Evolutionary conservation across 2,888 invertebrate genomes (phyloP).

Genomic region (Branchinecta sandiegonensis): DNA sequence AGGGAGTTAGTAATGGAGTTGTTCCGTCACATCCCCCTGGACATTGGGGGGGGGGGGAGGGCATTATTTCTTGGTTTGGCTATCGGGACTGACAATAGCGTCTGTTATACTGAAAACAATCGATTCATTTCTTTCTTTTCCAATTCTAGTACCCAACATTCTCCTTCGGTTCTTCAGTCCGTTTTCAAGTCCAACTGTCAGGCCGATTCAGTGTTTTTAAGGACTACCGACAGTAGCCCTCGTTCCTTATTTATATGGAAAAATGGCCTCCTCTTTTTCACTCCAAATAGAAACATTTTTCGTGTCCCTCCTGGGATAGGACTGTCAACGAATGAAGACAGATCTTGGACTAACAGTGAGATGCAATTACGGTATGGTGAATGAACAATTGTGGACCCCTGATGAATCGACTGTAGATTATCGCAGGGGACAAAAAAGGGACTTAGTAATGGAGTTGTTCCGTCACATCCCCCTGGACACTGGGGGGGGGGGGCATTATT

Average conservation of each 20-base stretch:
- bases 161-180: too few relatives aligned
- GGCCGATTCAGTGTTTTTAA: background rate
- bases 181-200: too few relatives aligned
- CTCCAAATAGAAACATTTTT: conserved; percentile 11
- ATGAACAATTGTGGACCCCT: conserved; percentile 14
- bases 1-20: too few relatives aligned
- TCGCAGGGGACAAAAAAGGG: conserved; percentile 13
- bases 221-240: background rate
- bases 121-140: too few relatives aligned
- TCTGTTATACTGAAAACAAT: too few relatives aligned
- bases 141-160: too few relatives aligned
- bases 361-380: conserved; percentile 14
- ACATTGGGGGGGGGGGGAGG: too few relatives aligned
- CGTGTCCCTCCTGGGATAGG: conserved; percentile 9
- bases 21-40: too few relatives aligned
- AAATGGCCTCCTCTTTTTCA: conserved; percentile 14
- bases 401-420: conserved; percentile 16
- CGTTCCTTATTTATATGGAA: conserved; percentile 13
- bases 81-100: too few relatives aligned
- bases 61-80: too few relatives aligned
- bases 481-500: conserved; percentile 5
- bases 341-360: conserved; percentile 15
- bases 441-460: conserved; percentile 16
- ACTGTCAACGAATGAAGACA: conserved; percentile 12
- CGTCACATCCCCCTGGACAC: background rate